A percentile compares a stretch with the other conserved stretches of the same genome.
Evolutionary conservation across 2,888 invertebrate genomes (phyloP).

Genomic region (Kryphioiulus occultus): DNA sequence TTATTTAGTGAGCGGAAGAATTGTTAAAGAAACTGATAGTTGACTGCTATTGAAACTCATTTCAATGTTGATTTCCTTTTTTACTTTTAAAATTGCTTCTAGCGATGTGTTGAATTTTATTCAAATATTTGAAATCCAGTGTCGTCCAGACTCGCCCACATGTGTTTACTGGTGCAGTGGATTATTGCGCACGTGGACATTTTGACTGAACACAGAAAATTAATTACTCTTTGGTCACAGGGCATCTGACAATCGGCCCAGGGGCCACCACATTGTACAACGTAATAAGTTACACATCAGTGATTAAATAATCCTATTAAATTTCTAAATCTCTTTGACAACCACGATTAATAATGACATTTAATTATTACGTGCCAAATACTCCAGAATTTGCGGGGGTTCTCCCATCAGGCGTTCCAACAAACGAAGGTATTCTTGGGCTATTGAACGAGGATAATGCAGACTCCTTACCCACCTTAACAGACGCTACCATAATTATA

Average conservation of each 20-base stretch:
- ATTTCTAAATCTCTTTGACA: neutral
- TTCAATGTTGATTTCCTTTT: too few species aligned
- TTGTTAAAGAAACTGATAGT: too few species aligned
- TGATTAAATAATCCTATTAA: conserved; percentile 18
- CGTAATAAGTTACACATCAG: neutral
- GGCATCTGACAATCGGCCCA: neutral
- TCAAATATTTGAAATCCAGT: neutral
- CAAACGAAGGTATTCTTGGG: too few species aligned
- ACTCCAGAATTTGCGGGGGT: too few species aligned
- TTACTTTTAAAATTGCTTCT: too few species aligned
- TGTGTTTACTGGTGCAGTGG: neutral
- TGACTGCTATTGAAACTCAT: too few species aligned
- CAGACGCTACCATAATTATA: too few species aligned
- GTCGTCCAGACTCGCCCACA: neutral
- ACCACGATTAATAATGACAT: neutral
- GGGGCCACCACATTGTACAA: neutral
- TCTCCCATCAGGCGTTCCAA: too few species aligned
- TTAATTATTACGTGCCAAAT: neutral
- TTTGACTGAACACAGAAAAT: neutral
- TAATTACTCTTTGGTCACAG: neutral
- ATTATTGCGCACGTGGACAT: neutral
- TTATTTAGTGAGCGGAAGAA: too few species aligned
- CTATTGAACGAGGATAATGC: too few species aligned
- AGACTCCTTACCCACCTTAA: too few species aligned
- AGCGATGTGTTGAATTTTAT: neutral